Base-by-base conservation (phyloP, 1,140 invertebrate genomes). In the Maconellicoccus hirsutus region DNA sequence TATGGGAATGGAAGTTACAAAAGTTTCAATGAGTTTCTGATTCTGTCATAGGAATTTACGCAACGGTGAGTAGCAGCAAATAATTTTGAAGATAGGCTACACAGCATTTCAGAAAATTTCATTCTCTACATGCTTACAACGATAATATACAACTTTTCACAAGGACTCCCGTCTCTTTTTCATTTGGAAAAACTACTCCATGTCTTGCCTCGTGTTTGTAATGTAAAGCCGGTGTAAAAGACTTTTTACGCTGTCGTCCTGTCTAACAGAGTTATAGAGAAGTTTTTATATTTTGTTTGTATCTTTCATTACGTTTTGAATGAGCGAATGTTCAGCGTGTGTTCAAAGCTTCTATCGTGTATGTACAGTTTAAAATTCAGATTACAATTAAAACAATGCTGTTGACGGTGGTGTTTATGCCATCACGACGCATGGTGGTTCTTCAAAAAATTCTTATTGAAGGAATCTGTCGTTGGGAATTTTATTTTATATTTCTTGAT, bases 31-130 rank as follows among this genome's bases (percentile, higher is more conserved):
- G 61, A 66, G 61, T 66, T 66, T 66, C 22, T 66, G 61, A 66
- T 66, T 66, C 61, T 66, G 61, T 66, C 61, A 66, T 66, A 66
- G 61, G 61, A 66, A 66, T 66, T 66, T 66, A 66, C 61, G 61
- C 61, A 66, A 66, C 61, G 61, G 61, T 66, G 61, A 66, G 61
- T 66, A 66, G 16, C 22, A 66, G 61, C 61, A 66, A 66, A 66
- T 66, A 66, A 66, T 66, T 66, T 66, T 25, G 42, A 66, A 66
- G 61, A 66, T 66, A 66, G 61, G 61, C 21, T 66, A 66, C 61
- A 26, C 21, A 66, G 61, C 25, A 66, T 66, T 66, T 66, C 19
- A 66, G 61, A 23, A 66, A 22, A 25, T 66, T 66, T 66, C 61
- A 26, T 66, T 66, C 19, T 66, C 61, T 66, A 66, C 61, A 66